A percentile compares a stretch with the other conserved stretches of the same genome.
These are phyloP conservation scores for Pyrocephalus nanus DNA, from an alignment of 2,797 vertebrate species.

Conservation along the genomic window DNA sequence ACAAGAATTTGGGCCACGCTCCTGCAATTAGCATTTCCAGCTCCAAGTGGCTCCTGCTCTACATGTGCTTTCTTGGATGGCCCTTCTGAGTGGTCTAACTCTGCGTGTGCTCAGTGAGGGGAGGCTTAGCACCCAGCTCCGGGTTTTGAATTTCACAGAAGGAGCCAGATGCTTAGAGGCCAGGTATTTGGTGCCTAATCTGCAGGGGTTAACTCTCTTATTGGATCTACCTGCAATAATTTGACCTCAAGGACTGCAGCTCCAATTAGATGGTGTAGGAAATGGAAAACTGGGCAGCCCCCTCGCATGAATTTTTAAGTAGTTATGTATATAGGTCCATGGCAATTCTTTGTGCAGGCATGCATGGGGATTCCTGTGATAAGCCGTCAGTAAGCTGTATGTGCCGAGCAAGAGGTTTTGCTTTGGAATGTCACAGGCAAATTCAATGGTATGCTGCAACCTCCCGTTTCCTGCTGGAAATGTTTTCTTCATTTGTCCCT, in stretches of 20 bases:
- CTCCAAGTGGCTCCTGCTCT: conserved; percentile 5
- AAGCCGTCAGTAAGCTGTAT: neutral
- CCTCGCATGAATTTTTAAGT: neutral
- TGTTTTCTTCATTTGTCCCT: neutral
- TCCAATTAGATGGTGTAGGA: neutral
- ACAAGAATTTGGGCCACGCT: conserved; percentile 49
- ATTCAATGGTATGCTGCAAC: neutral
- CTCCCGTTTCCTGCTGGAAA: neutral
- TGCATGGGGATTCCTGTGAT: neutral
- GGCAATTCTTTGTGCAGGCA: neutral
- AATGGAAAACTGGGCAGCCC: neutral
- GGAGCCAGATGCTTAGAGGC: conserved; percentile 41
- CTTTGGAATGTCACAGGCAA: neutral
- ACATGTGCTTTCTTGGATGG: conserved; percentile 44
- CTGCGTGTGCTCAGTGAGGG: neutral
- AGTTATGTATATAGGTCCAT: neutral
- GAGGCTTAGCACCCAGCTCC: conserved; percentile 38
- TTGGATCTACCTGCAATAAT: conserved; percentile 41
- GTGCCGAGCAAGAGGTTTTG: neutral
- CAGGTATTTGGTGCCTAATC: conserved; percentile 39
- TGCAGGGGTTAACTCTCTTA: neutral
- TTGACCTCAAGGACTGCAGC: neutral
- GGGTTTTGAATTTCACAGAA: conserved; percentile 57
- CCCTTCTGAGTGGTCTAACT: conserved; percentile 51
- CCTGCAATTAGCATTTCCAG: conserved; percentile 60